Percentiles rank a stretch among this genome's conserved stretches.
phyloP scores from a whole-genome alignment of 2,888 invertebrate species.

The Galerucella calmariensis region DNA sequence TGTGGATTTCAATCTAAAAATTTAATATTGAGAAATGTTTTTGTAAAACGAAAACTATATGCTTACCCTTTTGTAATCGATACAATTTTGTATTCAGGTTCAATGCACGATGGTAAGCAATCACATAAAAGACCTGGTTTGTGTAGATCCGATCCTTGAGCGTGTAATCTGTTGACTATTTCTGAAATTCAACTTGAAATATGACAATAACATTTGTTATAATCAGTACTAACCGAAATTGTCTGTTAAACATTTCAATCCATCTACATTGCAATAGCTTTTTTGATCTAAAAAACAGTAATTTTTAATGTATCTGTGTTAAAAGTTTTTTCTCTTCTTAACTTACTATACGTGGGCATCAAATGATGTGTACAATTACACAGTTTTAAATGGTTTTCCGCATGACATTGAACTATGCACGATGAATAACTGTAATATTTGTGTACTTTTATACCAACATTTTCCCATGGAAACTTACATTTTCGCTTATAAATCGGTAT shows the following conservation, averaged over 20 bases:
- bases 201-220: too few relatives aligned
- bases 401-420: constrained; percentile 71
- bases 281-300: constrained; percentile 61
- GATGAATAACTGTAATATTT: constrained; percentile 70
- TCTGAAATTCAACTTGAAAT: constrained; percentile 53
- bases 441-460: constrained; percentile 64
- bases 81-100: constrained; percentile 69
- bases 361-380: constrained; percentile 76
- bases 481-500: constrained; percentile 67
- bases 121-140: constrained; percentile 67
- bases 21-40: constrained; percentile 9
- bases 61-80: constrained; percentile 66
- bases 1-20: constrained; percentile 45
- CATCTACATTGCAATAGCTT: constrained; percentile 67
- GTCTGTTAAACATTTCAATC: constrained; percentile 69
- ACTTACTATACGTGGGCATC: constrained; percentile 69
- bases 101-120: constrained; percentile 72
- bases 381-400: constrained; percentile 65
- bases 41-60: not conserved
- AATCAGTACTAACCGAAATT: constrained; percentile 60
- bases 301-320: not conserved
- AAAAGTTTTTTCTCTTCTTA: constrained; percentile 2
- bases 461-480: constrained; percentile 70
- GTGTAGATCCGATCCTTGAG: constrained; percentile 57
- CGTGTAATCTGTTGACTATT: constrained; percentile 63